Base-by-base conservation (phyloP, 2,888 invertebrate species). In the Pelosia muscerda region DNA sequence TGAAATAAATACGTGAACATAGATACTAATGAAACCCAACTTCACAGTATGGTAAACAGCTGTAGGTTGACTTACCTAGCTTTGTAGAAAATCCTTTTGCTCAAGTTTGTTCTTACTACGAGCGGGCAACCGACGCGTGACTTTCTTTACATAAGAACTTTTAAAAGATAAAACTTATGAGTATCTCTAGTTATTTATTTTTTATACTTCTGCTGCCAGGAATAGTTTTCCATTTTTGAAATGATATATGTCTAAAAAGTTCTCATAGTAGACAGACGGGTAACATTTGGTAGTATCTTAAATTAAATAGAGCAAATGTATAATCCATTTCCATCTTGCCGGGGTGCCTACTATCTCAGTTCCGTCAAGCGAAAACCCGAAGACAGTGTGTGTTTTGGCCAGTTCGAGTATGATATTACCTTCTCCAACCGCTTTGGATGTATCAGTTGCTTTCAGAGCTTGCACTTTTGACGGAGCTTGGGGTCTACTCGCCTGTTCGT, bases 41-140 rank as follows among this genome's bases (percentile, higher is more conserved):
- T 61, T 61, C 28, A 61, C 61, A 49, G 49, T 9, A 38, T 61
- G 49, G 49, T 61, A 61, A 61, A 61, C 9, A 49, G 61, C 25
- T 25, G 31, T 58, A 31, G 28, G 58, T 61, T 61, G 49, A 61
- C 49, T 61, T 54, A 63, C 28, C 63, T 61, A 22, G 54, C 54
- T 63, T 34, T 63, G 31, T 23, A 53, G 49, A 2, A 54, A 63
- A 54, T 63, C 54, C 54, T 31, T 63, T 54, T 63, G 31, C 31
- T 15, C 11, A 31, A 54, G 54, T 54, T 63, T 54, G 23, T 10
- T 54, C 26, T 28, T 31, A 19, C 61, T 61, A 25, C 49, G n/a
- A 49, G n/a, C 38, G 49, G 61, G 8, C 11, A 49, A 61, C 61
- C 25, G 25, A 42, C 11, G 42, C 61, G 25, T 49, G 25, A 42